Base-by-base conservation (phyloP, 2,888 invertebrate species). In the Syrphus vitripennis region DNA sequence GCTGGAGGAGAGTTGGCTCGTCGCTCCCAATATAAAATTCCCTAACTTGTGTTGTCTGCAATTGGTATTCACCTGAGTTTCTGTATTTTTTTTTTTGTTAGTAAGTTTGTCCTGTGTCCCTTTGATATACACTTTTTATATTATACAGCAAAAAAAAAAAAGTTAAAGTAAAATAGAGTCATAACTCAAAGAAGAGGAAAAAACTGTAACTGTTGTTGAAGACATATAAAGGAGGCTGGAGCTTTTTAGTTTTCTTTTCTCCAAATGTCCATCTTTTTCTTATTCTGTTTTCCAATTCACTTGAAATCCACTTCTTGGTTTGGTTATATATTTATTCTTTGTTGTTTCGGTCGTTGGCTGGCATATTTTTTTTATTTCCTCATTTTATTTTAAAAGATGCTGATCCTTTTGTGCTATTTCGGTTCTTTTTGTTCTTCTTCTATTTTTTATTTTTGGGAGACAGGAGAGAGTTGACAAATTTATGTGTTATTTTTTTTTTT, bases 141-240 rank as follows among this genome's bases (percentile, higher is more conserved):
- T 55, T 16, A 34, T n/a, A 19, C 21, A 19, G 21, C 9, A 2
- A 19, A 29, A 40, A 34, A 7, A 48, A 37, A 50, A 34, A 42
- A 3, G 14, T 12, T 10, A 31, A 57, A 55, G 19, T 3, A 50
- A 26, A 53, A 61, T 16, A 16, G 45, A 79, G 57, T 74, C 77
- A 86, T 86, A 86, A 74, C 70, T 78, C 77, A 82, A 78, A 74
- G 74, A 45, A 79, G 40, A 80, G 42, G 59, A 63, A 70, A n/a
- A 77, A 53, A 61, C 63, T 78, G 83, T 79, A 75, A 81, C 86
- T 78, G 81, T 70, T 86, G 81, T 77, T 63, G 70, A 65, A 77
- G 86, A 86, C 86, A 63, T 70, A 37, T 70, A 37, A 61, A 63
- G 75, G 57, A 69, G 74, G 40, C 48, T 57, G 75, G 53, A 67